Conservation (phyloP, 1,140 invertebrate species). For the Ctenoplectra terminalis region DNA sequence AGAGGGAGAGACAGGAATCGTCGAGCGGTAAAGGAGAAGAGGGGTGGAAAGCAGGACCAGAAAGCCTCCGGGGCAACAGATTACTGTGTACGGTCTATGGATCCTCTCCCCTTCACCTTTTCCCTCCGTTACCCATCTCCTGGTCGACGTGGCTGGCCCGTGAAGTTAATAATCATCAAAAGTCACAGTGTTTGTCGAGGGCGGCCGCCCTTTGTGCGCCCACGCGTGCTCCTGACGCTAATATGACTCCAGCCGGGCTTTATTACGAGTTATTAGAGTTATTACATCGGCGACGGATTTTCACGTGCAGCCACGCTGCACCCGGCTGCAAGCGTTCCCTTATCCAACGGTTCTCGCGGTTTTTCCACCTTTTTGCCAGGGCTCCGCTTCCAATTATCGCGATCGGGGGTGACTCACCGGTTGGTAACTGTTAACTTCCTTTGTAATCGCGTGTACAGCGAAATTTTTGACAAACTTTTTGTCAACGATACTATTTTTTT, state of each 20-base stretch:
- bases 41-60: slow-evolving; percentile 63
- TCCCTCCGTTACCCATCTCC: slow-evolving; percentile 68
- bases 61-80: slow-evolving; percentile 80
- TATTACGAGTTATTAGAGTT: slow-evolving; percentile 83
- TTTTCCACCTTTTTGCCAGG: not conserved
- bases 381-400: slow-evolving; percentile 19
- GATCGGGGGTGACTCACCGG: not conserved
- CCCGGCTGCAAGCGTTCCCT: slow-evolving; percentile 11
- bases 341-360: slow-evolving; percentile 13
- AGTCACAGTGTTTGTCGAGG: slow-evolving; percentile 83
- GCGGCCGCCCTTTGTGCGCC: slow-evolving; percentile 80
- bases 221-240: slow-evolving; percentile 83
- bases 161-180: slow-evolving; percentile 84
- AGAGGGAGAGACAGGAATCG: slow-evolving; percentile 21
- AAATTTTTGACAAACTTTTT: not conserved
- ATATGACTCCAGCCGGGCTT: slow-evolving; percentile 81
- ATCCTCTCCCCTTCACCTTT: slow-evolving; percentile 50
- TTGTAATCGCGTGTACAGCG: not conserved
- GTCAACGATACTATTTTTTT: not conserved
- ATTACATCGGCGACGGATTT: slow-evolving; percentile 80
- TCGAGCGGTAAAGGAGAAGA: slow-evolving; percentile 39
- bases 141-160: slow-evolving; percentile 73
- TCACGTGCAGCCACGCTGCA: slow-evolving; percentile 67
- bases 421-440: slow-evolving; percentile 2
- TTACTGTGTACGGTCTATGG: slow-evolving; percentile 77